Conservation (phyloP, 1,140 invertebrate genomes). For the Drosophila neocordata region DNA sequence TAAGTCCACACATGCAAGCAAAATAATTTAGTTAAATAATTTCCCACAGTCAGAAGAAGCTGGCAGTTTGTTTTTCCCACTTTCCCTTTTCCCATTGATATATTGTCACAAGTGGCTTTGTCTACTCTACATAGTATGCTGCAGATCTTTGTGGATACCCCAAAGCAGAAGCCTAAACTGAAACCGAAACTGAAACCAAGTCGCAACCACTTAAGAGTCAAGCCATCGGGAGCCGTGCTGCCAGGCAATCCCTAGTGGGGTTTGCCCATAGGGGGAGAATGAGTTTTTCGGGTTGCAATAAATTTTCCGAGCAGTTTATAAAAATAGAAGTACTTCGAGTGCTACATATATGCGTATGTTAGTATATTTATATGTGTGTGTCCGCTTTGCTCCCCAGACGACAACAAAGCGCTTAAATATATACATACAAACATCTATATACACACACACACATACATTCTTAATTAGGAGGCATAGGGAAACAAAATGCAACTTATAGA, state of each 20-base stretch:
- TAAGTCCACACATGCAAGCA: background rate
- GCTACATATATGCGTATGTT: background rate
- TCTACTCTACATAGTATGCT: background rate
- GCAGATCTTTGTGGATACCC: no score
- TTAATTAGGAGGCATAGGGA: background rate
- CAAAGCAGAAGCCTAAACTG: background rate
- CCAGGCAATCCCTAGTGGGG: background rate
- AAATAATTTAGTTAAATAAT: conserved; percentile 13
- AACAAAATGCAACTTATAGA: conserved; percentile 8
- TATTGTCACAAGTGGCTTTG: conserved; percentile 14
- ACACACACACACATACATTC: no score
- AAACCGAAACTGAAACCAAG: conserved; percentile 1
- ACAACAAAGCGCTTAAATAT: conserved; percentile 6
- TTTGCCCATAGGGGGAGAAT: background rate
- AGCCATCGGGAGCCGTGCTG: background rate
- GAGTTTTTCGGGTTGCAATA: conserved; percentile 9
- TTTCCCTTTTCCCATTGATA: background rate
- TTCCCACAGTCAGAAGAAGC: conserved; percentile 5
- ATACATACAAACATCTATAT: no score
- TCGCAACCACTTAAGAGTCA: conserved; percentile 11
- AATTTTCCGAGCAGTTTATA: conserved; percentile 19
- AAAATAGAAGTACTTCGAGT: conserved; percentile 13
- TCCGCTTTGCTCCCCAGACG: background rate
- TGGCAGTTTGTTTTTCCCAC: background rate
- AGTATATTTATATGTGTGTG: background rate